phyloP scores from a whole-genome alignment of 2,797 vertebrate species.

The Onychomys torridus region DNA sequence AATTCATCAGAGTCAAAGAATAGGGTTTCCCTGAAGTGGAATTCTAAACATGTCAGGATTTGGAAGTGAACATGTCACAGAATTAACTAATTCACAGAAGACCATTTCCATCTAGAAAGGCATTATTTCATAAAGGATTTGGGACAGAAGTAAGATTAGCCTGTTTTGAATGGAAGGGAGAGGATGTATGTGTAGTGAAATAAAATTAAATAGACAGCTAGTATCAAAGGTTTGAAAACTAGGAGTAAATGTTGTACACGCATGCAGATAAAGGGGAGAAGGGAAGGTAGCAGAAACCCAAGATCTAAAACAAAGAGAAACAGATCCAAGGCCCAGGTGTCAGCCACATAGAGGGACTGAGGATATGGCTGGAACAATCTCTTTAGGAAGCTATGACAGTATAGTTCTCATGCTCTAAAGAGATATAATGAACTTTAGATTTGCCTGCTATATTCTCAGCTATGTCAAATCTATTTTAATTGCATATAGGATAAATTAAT shows the following conservation, averaged over 20 bases:
- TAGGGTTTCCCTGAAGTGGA: background rate
- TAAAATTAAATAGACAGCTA: background rate
- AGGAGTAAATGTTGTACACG: background rate
- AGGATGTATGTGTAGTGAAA: background rate
- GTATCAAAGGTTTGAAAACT: background rate
- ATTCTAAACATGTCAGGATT: background rate
- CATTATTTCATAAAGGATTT: background rate
- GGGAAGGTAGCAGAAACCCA: background rate
- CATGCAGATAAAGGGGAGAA: background rate
- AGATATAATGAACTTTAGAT: background rate
- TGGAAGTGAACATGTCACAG: background rate
- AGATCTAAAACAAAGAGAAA: background rate
- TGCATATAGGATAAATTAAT: background rate
- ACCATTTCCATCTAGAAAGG: background rate
- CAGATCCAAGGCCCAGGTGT: background rate
- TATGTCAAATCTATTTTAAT: conserved; percentile 5
- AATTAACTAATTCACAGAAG: conserved; percentile 20
- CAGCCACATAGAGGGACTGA: background rate
- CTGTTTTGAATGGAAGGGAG: background rate
- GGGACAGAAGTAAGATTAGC: background rate
- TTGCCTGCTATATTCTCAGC: background rate
- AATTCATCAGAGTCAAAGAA: background rate
- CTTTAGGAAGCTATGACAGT: background rate
- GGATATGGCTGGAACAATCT: rapidly evolving
- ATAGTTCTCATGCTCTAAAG: background rate